Evolutionary conservation across 2,888 invertebrate species (phyloP), one percentile per base, ranked within the genome.

Genomic region (Drosophila lutescens): DNA sequence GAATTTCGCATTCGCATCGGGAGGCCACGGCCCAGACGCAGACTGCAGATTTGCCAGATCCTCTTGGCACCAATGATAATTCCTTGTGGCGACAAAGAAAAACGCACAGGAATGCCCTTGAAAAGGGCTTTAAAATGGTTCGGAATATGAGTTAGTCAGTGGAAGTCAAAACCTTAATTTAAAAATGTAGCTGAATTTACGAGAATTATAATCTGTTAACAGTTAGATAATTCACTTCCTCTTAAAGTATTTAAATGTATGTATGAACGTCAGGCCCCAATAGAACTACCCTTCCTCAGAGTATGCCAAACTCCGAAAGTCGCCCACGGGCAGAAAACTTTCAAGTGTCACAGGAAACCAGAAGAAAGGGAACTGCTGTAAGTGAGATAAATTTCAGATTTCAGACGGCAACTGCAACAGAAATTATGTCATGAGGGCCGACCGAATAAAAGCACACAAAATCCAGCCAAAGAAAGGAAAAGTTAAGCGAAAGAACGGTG

Each of bases 381-480:
- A 65, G 61, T 61, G 50, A 58, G 58, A 68, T 51, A 60, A 55
- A 69, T 54, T 69, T 47, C 44, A 46, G 65, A 69, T 54, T 69
- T 47, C 44, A 46, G 65, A 13, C 44, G 32, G 26, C 53, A 36
- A 40, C 51, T 47, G 65, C 55, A 32, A 46, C 61, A 13, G 2
- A 68, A 68, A 72, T 71, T 71, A 72, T 72, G 73, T 73, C 72
- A 68, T 34, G 58, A 61, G 49, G 49, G 59, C 59, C 61, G 36
- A 20, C 30, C 44, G 10, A 46, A 26, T 41, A 34, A 36, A 56
- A 32, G 62, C 43, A 50, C n/a, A 43, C 34, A 47, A 26, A 34
- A 50, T 38, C 57, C 58, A 20, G 41, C 54, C 54, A 20, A 59
- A 49, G 67, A 74, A 73, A 73, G 41, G 30, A 59, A 51, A 73